Conservation (phyloP, 37 sponge, comb jelly and placozoan species). For the Geodia barretti region DNA sequence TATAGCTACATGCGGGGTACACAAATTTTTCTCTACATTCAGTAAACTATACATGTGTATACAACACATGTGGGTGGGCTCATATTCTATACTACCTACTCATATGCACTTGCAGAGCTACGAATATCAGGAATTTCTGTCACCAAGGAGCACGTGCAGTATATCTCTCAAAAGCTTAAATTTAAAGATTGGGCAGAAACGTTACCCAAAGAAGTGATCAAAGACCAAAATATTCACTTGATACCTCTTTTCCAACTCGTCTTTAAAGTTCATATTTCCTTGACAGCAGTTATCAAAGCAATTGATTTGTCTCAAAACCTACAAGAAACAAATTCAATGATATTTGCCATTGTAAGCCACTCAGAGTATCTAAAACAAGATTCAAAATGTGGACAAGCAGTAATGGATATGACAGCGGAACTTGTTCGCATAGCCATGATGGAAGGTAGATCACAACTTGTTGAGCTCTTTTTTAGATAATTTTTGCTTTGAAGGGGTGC, state of each 20-base stretch:
- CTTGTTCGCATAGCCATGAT: not conserved
- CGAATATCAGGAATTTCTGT: too few relatives aligned
- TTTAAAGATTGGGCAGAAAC: too few relatives aligned
- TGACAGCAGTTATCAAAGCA: not conserved
- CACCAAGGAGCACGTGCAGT: too few relatives aligned
- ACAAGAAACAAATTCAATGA: not conserved
- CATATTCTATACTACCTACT: too few relatives aligned
- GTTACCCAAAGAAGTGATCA: too few relatives aligned
- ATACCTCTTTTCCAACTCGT: not conserved
- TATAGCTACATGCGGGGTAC: too few relatives aligned
- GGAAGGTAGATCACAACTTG: not conserved
- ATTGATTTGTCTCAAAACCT: not conserved
- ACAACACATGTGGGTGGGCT: too few relatives aligned
- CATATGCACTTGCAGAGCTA: too few relatives aligned
- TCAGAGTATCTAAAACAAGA: not conserved
- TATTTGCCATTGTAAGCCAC: not conserved
- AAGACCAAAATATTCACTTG: too few relatives aligned
- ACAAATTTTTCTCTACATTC: too few relatives aligned
- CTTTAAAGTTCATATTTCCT: not conserved
- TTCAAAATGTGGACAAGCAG: not conserved
- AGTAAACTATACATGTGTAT: too few relatives aligned
- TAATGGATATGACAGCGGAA: not conserved
- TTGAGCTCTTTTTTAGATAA: not conserved
- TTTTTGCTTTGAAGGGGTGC: not conserved
- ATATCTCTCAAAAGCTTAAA: too few relatives aligned